These are phyloP conservation scores for Drosophila nr. perissopoda DNA, from an alignment of 2,888 invertebrate genomes.

Conservation along the genomic window DNA sequence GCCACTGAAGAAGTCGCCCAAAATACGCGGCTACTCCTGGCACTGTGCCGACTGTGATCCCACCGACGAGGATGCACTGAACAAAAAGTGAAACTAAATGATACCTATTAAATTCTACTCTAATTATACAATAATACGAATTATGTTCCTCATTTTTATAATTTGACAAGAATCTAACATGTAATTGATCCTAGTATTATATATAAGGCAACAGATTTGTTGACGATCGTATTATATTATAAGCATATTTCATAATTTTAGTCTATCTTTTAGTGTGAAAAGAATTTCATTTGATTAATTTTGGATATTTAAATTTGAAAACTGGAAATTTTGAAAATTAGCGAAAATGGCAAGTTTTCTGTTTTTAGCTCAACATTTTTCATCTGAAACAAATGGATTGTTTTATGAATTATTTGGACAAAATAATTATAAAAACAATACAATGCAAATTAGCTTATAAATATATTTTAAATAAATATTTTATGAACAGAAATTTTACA, in stretches of 20 bases:
- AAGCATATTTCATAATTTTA: background rate
- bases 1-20: constrained; percentile 96
- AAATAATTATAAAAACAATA: background rate
- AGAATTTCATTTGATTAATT: background rate
- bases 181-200: background rate
- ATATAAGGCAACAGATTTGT: background rate
- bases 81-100: constrained; percentile 28
- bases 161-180: constrained; percentile 1
- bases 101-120: constrained; percentile 5
- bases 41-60: constrained; percentile 98
- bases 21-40: constrained; percentile 97
- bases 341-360: no score
- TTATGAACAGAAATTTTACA: background rate
- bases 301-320: background rate
- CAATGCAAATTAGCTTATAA: background rate
- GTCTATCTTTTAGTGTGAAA: background rate
- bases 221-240: constrained; percentile 3
- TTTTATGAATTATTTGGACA: background rate
- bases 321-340: background rate
- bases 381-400: background rate
- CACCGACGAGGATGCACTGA: constrained; percentile 86
- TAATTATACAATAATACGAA: background rate
- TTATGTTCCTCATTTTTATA: constrained; percentile 15
- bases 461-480: background rate
- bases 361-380: background rate